Percentiles rank a stretch among this genome's conserved stretches.
Evolutionary conservation across 2,888 invertebrate genomes (phyloP).

Genomic region (Archips crataeganus): DNA sequence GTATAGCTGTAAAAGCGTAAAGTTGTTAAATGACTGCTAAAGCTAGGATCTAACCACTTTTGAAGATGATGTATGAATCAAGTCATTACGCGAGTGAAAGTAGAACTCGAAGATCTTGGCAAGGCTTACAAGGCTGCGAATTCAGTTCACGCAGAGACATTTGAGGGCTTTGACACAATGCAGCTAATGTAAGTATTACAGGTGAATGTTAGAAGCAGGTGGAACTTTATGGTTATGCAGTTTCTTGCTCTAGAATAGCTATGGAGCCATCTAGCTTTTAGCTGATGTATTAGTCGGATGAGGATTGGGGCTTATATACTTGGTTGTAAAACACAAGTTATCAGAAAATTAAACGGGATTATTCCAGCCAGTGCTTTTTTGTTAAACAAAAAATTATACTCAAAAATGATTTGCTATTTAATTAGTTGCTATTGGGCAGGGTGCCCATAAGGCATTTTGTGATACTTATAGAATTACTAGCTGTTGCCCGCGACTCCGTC

Average conservation of each 20-base stretch:
- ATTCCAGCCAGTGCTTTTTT: no score
- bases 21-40: neutral
- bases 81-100: slow-evolving; percentile 27
- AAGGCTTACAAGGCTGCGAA: neutral
- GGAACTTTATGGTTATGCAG: neutral
- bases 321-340: no score
- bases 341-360: no score
- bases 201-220: neutral
- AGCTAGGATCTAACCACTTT: neutral
- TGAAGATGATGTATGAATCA: slow-evolving; percentile 18
- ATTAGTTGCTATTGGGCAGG: no score
- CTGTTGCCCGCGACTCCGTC: no score
- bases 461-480: no score
- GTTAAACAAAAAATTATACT: no score
- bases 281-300: neutral
- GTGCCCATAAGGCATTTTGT: no score
- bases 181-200: slow-evolving; percentile 7
- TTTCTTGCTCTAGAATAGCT: neutral
- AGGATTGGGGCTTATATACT: no score
- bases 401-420: no score
- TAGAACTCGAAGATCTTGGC: neutral
- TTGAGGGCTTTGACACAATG: slow-evolving; percentile 18
- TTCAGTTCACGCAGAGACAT: neutral
- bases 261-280: neutral
- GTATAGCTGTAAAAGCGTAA: no score